Evolutionary conservation across 92 coral and sea anemone genomes (phyloP).

Genomic region (Chrysogorgia sp.): DNA sequence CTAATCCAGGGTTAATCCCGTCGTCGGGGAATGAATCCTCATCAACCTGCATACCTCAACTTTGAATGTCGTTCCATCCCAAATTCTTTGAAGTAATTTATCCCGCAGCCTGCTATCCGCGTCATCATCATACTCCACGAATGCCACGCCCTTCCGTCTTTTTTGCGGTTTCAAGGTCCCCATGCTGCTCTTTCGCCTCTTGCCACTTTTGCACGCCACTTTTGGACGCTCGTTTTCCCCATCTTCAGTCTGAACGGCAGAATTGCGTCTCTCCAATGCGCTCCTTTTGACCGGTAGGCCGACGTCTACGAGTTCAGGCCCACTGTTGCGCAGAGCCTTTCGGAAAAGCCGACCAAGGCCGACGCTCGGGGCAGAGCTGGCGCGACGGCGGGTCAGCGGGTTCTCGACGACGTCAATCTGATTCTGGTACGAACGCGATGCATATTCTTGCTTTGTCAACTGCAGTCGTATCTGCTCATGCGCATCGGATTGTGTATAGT

Average conservation of each 20-base stretch:
- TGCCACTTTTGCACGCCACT: background rate
- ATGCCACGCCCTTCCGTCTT: background rate
- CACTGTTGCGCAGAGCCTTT: background rate
- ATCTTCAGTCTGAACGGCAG: background rate
- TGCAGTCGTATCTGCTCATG: background rate
- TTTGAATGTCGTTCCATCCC: conserved; percentile 25
- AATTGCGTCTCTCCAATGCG: background rate
- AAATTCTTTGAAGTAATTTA: conserved; percentile 12
- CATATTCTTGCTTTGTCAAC: background rate
- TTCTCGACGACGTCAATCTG: no score
- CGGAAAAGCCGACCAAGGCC: background rate
- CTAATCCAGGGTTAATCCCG: background rate
- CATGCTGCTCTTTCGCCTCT: conserved; percentile 1
- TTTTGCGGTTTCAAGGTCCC: background rate
- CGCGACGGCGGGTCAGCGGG: background rate
- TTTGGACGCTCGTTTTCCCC: background rate
- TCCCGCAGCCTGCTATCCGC: background rate
- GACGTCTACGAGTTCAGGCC: background rate
- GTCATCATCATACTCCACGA: background rate
- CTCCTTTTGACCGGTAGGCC: background rate
- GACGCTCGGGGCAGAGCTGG: background rate
- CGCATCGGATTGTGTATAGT: background rate
- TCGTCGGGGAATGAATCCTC: background rate
- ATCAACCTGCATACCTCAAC: conserved; percentile 1
- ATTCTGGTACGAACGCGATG: background rate